phyloP scores from a whole-genome alignment of 2,888 invertebrate genomes.

The Nephrocerus scutellatus region DNA sequence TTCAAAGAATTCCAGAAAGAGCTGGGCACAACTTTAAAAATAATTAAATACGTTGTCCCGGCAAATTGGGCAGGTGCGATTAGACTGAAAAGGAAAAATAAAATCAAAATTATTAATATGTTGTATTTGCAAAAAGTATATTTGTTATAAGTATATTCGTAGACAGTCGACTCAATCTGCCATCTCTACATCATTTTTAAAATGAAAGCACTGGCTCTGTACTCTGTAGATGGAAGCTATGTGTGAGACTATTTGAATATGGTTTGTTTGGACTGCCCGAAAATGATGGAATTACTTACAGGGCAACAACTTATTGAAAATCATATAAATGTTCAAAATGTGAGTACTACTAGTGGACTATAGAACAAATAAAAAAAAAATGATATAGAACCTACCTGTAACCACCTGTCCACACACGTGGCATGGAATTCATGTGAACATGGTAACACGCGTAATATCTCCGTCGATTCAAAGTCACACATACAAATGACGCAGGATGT shows the following conservation, averaged over 20 bases:
- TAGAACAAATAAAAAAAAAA: too few species aligned
- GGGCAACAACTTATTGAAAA: too few species aligned
- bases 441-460: conserved; percentile 83
- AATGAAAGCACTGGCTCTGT: conserved; percentile 4
- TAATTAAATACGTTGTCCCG: conserved; percentile 87
- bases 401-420: conserved; percentile 96
- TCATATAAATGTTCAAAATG: too few species aligned
- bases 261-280: too few species aligned
- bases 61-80: conserved; percentile 93
- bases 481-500: conserved; percentile 94
- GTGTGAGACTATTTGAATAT: not conserved
- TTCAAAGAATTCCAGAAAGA: too few species aligned
- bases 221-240: not conserved
- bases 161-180: not conserved
- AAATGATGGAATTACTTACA: too few species aligned
- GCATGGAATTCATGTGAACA: conserved; percentile 96
- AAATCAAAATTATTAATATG: not conserved
- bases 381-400: conserved; percentile 71
- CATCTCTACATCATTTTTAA: not conserved
- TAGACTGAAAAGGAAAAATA: conserved; percentile 61
- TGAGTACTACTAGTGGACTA: too few species aligned
- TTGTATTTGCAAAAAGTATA: not conserved
- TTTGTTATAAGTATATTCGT: not conserved
- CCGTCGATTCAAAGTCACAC: conserved; percentile 92
- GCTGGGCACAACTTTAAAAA: conserved; percentile 43